Evolutionary conservation across 1,140 invertebrate species (phyloP).

Genomic region (Arctopsyche grandis): DNA sequence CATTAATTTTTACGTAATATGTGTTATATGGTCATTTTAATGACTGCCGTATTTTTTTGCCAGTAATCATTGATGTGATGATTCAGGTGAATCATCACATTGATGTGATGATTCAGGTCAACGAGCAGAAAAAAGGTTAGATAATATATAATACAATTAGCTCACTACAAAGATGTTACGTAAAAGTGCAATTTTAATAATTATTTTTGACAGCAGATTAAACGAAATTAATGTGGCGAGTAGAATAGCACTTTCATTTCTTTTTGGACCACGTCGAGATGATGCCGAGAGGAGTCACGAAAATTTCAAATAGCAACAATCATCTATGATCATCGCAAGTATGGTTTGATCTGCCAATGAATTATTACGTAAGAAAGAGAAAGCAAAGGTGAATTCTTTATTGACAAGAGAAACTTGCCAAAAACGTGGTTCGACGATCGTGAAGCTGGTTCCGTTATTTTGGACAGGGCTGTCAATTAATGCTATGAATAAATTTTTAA

Average conservation of each 20-base stretch:
- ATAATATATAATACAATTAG: too few relatives aligned
- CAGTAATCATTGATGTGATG: neutral
- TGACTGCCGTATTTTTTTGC: neutral
- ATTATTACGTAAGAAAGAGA: conserved; percentile 28
- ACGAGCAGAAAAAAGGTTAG: neutral
- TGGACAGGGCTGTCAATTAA: neutral
- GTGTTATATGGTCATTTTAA: neutral
- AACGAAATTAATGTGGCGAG: neutral
- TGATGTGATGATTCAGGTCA: neutral
- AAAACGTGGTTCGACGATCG: neutral
- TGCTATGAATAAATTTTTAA: too few relatives aligned
- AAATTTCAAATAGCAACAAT: neutral
- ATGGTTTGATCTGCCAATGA: neutral
- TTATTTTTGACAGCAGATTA: neutral
- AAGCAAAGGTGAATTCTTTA: neutral
- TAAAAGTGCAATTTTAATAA: too few relatives aligned
- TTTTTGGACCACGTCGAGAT: too few relatives aligned
- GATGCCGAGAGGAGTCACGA: neutral
- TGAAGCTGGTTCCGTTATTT: neutral
- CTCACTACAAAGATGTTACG: too few relatives aligned
- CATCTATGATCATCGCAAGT: too few relatives aligned
- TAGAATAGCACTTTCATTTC: neutral
- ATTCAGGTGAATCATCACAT: too few relatives aligned
- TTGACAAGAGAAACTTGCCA: conserved; percentile 12
- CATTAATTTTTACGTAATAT: neutral